Percentiles rank a stretch among this genome's conserved stretches.
Evolutionary conservation across 2,888 invertebrate species (phyloP).

Genomic region (Mantis religiosa): DNA sequence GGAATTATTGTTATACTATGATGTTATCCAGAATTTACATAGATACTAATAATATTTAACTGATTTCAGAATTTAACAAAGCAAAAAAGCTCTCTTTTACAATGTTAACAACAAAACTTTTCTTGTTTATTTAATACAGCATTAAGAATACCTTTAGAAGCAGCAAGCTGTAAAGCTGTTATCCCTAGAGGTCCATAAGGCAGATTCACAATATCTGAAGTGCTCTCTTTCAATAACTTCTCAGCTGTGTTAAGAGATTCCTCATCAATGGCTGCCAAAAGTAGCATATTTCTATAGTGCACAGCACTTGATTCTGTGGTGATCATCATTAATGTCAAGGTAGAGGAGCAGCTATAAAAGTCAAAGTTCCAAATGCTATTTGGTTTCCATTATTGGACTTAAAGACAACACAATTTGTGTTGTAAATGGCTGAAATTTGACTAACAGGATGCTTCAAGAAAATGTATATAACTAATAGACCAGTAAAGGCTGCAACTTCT

Average conservation of each 20-base stretch:
- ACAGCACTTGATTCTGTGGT: not conserved
- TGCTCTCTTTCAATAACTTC: not conserved
- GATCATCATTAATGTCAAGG: not conserved
- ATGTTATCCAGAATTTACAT: too few relatives aligned
- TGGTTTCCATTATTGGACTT: not conserved
- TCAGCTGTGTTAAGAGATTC: slow-evolving; percentile 34
- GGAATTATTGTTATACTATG: too few relatives aligned
- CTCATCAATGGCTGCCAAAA: slow-evolving; percentile 44
- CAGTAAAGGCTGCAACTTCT: not conserved
- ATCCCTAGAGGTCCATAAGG: slow-evolving; percentile 22
- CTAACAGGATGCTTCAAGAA: not conserved
- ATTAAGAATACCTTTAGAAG: not conserved
- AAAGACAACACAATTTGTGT: not conserved
- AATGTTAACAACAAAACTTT: too few relatives aligned
- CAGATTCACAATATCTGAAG: not conserved
- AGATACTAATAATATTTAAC: too few relatives aligned
- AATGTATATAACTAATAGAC: not conserved
- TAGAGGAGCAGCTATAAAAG: not conserved
- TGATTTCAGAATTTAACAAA: too few relatives aligned
- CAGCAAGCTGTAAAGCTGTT: slow-evolving; percentile 22
- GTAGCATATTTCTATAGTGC: slow-evolving; percentile 45
- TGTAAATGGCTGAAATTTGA: not conserved
- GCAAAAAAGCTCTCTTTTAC: too few relatives aligned
- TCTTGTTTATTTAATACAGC: not conserved
- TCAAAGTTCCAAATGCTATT: not conserved